Conservation (phyloP, 2,797 vertebrate genomes). For the Picus viridis region DNA sequence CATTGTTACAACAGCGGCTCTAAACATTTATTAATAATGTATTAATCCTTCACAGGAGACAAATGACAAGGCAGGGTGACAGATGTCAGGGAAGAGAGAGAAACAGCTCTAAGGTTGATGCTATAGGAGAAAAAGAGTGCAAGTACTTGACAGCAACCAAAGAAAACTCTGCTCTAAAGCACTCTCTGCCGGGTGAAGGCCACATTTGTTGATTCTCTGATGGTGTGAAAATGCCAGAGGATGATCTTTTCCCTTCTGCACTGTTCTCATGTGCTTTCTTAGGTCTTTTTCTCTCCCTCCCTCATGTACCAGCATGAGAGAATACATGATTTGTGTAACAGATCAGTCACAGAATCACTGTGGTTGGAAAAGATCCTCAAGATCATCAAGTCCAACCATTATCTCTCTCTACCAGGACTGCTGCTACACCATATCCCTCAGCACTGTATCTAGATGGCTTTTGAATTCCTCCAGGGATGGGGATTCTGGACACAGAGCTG, state of each 20-base stretch:
- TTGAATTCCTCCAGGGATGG: no score
- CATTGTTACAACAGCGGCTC: not conserved
- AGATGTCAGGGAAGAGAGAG: not conserved
- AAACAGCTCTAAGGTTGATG: not conserved
- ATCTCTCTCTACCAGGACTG: no score
- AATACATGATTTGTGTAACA: rapidly evolving
- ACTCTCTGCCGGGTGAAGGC: not conserved
- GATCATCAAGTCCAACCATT: no score
- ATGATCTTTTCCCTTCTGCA: not conserved
- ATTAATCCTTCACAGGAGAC: not conserved
- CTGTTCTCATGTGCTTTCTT: not conserved
- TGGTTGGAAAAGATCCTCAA: no score
- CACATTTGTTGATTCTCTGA: rapidly evolving
- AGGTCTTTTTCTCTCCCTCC: not conserved
- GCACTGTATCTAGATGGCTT: no score
- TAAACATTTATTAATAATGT: not conserved
- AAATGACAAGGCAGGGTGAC: not conserved
- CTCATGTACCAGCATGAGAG: rapidly evolving
- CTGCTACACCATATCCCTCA: no score
- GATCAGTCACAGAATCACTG: not conserved
- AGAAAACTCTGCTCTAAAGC: not conserved
- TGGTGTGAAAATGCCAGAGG: not conserved
- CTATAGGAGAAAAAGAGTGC: not conserved
- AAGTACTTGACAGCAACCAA: not conserved
- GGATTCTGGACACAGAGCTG: no score